These are phyloP conservation scores for Allolobophora icterica DNA, from an alignment of 2,888 invertebrate species.

Conservation along the genomic window DNA sequence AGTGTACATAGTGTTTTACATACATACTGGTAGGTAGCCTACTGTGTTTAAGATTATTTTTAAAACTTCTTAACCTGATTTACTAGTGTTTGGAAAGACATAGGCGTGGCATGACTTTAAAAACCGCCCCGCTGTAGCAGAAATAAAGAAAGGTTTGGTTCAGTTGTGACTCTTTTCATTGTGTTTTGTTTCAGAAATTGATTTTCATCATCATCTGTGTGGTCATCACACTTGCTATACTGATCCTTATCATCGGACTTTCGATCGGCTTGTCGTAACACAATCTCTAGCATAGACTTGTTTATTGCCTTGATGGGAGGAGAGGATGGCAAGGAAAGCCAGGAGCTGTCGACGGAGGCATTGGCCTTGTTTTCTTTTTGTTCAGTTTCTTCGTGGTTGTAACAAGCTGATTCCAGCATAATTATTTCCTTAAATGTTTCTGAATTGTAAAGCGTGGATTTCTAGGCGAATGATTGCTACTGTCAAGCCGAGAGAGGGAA, in stretches of 20 bases:
- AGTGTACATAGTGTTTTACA: not conserved
- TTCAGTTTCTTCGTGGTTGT: not conserved
- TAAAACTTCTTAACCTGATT: not conserved
- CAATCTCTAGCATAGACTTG: constrained; percentile 8
- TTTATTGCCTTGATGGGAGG: not conserved
- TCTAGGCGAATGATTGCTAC: not conserved
- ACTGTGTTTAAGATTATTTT: not conserved
- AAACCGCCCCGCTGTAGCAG: not conserved
- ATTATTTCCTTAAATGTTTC: not conserved
- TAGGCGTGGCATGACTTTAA: not conserved
- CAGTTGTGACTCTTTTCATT: not conserved
- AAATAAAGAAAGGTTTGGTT: not conserved
- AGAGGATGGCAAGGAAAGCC: not conserved
- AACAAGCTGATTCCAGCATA: constrained; percentile 17
- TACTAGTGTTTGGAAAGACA: not conserved
- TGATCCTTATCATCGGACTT: constrained; percentile 29
- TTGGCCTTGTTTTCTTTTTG: not conserved
- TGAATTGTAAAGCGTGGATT: not conserved
- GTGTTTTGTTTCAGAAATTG: constrained; percentile 27
- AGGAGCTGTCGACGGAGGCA: not conserved
- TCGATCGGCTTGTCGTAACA: constrained; percentile 18
- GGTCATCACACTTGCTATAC: constrained; percentile 19
- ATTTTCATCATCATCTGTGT: constrained; percentile 31
- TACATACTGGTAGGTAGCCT: too few species aligned
- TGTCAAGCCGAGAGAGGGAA: not conserved